phyloP scores from a whole-genome alignment of 2,888 invertebrate species.

The Eupithecia insigniata region DNA sequence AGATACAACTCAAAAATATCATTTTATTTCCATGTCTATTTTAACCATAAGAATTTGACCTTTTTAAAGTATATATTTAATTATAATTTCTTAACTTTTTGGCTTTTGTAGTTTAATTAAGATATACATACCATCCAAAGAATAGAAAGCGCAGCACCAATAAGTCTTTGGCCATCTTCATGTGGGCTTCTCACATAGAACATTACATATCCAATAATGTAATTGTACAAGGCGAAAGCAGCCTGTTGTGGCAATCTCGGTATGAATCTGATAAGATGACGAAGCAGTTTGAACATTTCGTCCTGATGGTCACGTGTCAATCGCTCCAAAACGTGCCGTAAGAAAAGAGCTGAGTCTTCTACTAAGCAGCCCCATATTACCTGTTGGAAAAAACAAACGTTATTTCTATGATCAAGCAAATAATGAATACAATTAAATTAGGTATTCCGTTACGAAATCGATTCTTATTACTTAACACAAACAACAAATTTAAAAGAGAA shows the following conservation, averaged over 20 bases:
- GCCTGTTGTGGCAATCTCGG: slow-evolving; percentile 98
- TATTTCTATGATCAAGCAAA: no score
- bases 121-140: slow-evolving; percentile 93
- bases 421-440: no score
- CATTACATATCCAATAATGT: slow-evolving; percentile 99
- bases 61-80: no score
- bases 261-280: slow-evolving; percentile 96
- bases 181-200: slow-evolving; percentile 98
- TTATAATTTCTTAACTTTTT: no score
- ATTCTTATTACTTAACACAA: no score
- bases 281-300: slow-evolving; percentile 95
- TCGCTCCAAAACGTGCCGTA: slow-evolving; percentile 97
- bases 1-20: no score
- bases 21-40: no score
- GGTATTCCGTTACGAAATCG: no score
- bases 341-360: slow-evolving; percentile 97
- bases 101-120: no score
- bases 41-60: no score
- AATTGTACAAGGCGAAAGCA: slow-evolving; percentile 98
- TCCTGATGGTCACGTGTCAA: slow-evolving; percentile 97
- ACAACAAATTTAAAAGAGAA: no score
- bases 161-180: slow-evolving; percentile 96
- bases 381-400: slow-evolving; percentile 64
- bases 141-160: slow-evolving; percentile 96
- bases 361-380: slow-evolving; percentile 99